Evolutionary conservation across 2,113 vertebrate species (phyloP), one percentile per base, ranked within the genome.

Genomic region (Myrmecobius fasciatus): DNA sequence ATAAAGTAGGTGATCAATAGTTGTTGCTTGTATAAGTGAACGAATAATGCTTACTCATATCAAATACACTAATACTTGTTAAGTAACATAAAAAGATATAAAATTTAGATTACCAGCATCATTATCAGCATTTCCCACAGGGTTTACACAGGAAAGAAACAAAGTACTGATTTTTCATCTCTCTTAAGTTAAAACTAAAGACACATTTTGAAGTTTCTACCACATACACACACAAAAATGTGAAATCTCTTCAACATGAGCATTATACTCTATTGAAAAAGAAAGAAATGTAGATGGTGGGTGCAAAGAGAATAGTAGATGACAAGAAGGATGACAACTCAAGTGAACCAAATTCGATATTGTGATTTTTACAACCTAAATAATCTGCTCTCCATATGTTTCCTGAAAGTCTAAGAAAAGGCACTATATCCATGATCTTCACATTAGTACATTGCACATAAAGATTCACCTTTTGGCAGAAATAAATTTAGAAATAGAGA

Each of bases 371-470:
- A 97, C 97, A 97, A 94, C 97, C 93, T 91, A 94, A 96, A 75
- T 97, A 97, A 97, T 97, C 97, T 97, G 97, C 52, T 96, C 89
- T 96, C 96, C 97, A 97, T 98, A 97, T 97, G 97, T 97, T 96
- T 92, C 67, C 94, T 91, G 94, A 22, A 97, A 92, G 95, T 92
- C 91, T 51, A 94, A 91, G 88, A 51, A 91, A 97, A 97, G 95
- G 92, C 94, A 94, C 47, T 75, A 36, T 48, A 93, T 31, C 53
- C 54, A 93, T 90, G 92, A 91, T 94, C 95, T 96, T 96, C 93
- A 28, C 92, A 95, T 96, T 97, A 94, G 52, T 96, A 54, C 48
- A 28, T 2, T 36, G 8, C 28, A 89, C 46, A 89, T 94, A 97
- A 95, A 94, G 93, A 96, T 94, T 94, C 93, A 94, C 92, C 94